phyloP scores from a whole-genome alignment of 2,888 invertebrate species.

The Ochropleura plecta region DNA sequence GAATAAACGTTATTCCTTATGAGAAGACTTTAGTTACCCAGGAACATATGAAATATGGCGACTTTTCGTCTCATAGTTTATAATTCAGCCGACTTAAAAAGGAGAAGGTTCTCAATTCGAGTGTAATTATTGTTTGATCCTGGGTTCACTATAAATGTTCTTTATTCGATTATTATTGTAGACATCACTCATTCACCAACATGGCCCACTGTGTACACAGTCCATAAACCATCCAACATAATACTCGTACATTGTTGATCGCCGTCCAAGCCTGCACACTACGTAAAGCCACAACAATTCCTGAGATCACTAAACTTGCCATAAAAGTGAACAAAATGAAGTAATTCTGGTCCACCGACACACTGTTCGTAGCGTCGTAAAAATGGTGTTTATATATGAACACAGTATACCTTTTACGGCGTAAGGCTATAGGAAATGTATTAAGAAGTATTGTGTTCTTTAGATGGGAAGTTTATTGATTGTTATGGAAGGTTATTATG shows the following conservation, averaged over 20 bases:
- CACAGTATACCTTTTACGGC: slow-evolving; percentile 69
- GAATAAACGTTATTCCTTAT: neutral
- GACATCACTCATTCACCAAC: neutral
- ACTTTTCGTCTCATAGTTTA: neutral
- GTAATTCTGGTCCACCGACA: slow-evolving; percentile 69
- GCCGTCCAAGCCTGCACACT: slow-evolving; percentile 46
- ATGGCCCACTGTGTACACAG: slow-evolving; percentile 1
- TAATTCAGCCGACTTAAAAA: too few species aligned
- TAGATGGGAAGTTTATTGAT: slow-evolving; percentile 34
- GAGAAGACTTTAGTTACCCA: neutral
- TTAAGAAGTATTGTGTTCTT: slow-evolving; percentile 27
- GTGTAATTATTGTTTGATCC: too few species aligned
- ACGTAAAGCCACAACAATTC: slow-evolving; percentile 62
- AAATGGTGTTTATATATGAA: slow-evolving; percentile 74
- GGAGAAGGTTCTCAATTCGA: too few species aligned
- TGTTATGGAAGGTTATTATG: slow-evolving; percentile 4
- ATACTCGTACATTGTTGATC: slow-evolving; percentile 47
- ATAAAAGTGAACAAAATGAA: slow-evolving; percentile 74
- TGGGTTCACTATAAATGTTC: too few species aligned
- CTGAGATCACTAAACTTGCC: slow-evolving; percentile 67
- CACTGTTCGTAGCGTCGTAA: slow-evolving; percentile 70
- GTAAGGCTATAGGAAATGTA: slow-evolving; percentile 31
- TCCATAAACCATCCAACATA: slow-evolving; percentile 15
- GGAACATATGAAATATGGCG: too few species aligned
- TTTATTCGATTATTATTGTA: too few species aligned